A percentile compares a stretch with the other conserved stretches of the same genome.
These are phyloP conservation scores for Cichladusa arquata DNA, from an alignment of 2,113 vertebrate genomes.

Conservation along the genomic window DNA sequence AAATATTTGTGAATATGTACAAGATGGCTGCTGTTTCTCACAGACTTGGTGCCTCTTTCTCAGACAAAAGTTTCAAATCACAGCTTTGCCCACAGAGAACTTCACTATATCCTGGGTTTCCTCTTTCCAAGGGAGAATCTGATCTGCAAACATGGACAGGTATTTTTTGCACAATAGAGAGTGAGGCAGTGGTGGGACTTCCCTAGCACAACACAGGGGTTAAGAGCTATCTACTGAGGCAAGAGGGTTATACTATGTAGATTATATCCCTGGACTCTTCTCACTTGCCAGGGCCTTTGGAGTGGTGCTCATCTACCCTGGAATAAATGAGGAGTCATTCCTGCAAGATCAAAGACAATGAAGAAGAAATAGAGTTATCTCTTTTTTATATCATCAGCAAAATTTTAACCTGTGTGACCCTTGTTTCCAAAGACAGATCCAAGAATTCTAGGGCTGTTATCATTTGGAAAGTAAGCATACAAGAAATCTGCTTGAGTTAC, in stretches of 20 bases:
- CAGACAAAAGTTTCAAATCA: background rate
- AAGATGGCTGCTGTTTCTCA: background rate
- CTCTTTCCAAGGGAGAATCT: background rate
- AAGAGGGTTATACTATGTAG: background rate
- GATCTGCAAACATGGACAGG: rapidly evolving
- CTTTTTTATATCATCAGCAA: background rate
- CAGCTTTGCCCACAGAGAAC: background rate
- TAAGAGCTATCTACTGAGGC: background rate
- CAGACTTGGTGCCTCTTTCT: background rate
- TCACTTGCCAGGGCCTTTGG: background rate
- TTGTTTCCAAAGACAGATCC: background rate
- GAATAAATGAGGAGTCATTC: background rate
- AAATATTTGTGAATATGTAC: background rate
- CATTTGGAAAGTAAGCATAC: background rate
- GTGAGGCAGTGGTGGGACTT: background rate
- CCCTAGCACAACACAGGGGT: background rate
- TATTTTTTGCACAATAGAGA: background rate
- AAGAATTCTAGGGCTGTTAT: background rate
- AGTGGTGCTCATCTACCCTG: background rate
- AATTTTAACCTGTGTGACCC: background rate
- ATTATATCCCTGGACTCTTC: background rate
- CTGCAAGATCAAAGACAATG: background rate
- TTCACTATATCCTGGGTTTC: background rate
- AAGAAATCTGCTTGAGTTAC: background rate
- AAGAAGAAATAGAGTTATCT: background rate